Evolutionary conservation across 1,140 invertebrate genomes (phyloP).

Genomic region (Drosophila dunni): DNA sequence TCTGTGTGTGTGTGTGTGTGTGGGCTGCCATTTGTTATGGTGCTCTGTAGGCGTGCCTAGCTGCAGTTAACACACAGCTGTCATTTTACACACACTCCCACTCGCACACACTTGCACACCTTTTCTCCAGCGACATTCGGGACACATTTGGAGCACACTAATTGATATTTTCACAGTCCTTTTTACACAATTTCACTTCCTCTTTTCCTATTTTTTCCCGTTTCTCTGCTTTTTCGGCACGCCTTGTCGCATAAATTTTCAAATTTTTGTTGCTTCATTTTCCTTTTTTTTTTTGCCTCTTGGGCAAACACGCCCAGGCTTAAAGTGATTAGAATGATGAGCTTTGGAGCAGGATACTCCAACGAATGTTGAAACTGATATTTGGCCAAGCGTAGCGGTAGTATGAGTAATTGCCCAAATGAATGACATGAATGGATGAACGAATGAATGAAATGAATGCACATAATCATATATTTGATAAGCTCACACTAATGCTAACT

Average conservation of each 20-base stretch:
- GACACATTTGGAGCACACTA: slow-evolving; percentile 72
- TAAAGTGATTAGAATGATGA: slow-evolving; percentile 35
- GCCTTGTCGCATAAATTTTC: slow-evolving; percentile 56
- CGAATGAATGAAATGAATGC: slow-evolving; percentile 4
- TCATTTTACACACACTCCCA: slow-evolving; percentile 31
- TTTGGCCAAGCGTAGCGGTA: neutral
- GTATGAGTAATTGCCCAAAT: slow-evolving; percentile 11
- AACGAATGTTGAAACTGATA: slow-evolving; percentile 4
- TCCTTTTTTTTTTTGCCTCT: slow-evolving; percentile 8
- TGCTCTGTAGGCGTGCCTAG: slow-evolving; percentile 47
- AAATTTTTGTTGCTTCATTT: slow-evolving; percentile 22
- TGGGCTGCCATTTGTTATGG: slow-evolving; percentile 32
- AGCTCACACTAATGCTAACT: neutral
- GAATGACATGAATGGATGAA: slow-evolving; percentile 3
- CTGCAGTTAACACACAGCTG: slow-evolving; percentile 49
- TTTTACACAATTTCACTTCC: slow-evolving; percentile 19
- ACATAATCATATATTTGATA: slow-evolving; percentile 11
- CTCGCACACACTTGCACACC: slow-evolving; percentile 29
- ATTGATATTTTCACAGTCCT: slow-evolving; percentile 67
- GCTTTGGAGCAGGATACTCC: slow-evolving; percentile 8
- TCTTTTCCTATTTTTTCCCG: neutral
- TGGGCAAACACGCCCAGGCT: slow-evolving; percentile 15
- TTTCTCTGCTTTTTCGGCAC: slow-evolving; percentile 50
- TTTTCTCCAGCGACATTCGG: slow-evolving; percentile 50
- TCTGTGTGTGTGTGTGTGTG: slow-evolving; percentile 24